These are phyloP conservation scores for Cnemophilus loriae DNA, from an alignment of 2,113 vertebrate species.

Conservation along the genomic window DNA sequence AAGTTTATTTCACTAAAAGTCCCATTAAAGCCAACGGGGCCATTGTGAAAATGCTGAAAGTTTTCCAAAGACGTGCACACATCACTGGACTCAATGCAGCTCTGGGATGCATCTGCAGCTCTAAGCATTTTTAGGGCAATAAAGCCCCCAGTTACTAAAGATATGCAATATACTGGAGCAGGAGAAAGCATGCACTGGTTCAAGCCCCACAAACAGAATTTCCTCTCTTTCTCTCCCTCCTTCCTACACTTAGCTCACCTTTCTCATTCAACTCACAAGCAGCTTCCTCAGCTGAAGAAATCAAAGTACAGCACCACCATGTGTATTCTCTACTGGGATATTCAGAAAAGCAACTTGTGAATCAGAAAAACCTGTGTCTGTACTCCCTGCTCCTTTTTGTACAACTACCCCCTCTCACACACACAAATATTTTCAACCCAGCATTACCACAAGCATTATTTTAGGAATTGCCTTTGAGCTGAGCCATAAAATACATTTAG, in stretches of 20 bases:
- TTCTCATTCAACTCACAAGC: not conserved
- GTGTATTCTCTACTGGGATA: not conserved
- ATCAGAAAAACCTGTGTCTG: not conserved
- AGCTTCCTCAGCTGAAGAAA: not conserved
- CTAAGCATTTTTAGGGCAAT: not conserved
- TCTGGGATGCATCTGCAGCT: not conserved
- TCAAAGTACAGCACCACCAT: not conserved
- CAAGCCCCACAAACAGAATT: not conserved
- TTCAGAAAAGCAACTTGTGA: not conserved
- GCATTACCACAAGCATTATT: not conserved
- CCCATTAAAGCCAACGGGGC: not conserved
- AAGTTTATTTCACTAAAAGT: not conserved
- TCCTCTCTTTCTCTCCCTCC: not conserved
- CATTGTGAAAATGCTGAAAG: not conserved
- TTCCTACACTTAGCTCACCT: not conserved
- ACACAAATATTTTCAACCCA: not conserved
- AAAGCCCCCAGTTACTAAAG: not conserved
- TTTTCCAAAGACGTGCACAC: not conserved
- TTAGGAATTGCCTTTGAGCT: not conserved
- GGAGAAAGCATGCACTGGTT: not conserved
- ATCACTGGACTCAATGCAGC: not conserved
- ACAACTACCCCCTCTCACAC: not conserved
- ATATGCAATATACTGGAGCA: not conserved
- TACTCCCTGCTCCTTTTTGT: not conserved
- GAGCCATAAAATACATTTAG: not conserved